Evolutionary conservation across 2,797 vertebrate species (phyloP).

Genomic region (Emydoidea blandingii): DNA sequence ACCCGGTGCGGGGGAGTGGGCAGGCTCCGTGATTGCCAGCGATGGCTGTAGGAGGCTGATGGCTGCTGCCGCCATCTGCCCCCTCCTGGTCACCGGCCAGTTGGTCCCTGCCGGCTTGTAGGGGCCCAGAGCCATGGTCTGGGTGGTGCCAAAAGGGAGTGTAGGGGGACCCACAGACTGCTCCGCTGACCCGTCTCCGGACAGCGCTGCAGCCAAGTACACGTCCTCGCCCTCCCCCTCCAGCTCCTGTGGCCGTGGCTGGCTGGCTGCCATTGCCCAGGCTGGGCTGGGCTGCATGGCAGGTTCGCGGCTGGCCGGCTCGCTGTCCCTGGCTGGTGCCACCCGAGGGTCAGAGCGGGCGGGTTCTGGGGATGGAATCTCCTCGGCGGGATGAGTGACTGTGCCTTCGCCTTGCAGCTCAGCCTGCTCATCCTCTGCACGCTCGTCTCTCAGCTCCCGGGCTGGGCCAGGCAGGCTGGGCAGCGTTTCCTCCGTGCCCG

Average conservation of each 20-base stretch:
- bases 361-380: background rate
- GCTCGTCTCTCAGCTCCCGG: background rate
- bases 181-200: background rate
- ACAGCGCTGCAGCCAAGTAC: background rate
- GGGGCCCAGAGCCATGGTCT: background rate
- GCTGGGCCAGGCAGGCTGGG: no score
- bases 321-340: background rate
- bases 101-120: accelerated
- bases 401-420: background rate
- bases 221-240: background rate
- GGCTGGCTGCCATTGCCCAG: background rate
- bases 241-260: background rate
- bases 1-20: background rate
- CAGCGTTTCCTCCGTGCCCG: background rate
- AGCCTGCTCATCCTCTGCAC: background rate
- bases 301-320: background rate
- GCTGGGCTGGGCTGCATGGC: background rate
- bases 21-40: background rate
- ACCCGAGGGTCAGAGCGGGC: background rate
- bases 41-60: background rate
- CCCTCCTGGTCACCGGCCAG: accelerated
- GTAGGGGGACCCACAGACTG: background rate
- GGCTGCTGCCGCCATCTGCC: background rate
- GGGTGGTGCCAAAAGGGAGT: background rate
- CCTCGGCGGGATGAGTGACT: background rate